Evolutionary conservation across 2,113 vertebrate species (phyloP).

Genomic region (Colistium nudipinnis): DNA sequence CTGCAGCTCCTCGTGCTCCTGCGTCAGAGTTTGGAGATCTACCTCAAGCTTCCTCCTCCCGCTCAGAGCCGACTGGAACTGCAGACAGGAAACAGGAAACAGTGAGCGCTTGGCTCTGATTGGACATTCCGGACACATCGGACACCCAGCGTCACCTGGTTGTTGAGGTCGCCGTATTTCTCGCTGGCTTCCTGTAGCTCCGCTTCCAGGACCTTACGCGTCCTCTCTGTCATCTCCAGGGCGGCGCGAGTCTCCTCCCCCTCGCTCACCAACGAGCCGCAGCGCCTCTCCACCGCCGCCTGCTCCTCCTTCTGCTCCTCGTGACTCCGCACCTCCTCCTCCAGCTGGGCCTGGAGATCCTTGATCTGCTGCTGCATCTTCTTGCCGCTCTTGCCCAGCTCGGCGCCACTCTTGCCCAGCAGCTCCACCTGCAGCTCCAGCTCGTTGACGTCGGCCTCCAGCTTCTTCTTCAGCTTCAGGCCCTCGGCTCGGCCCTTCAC

Average conservation of each 20-base stretch:
- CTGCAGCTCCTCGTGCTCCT: conserved; percentile 83
- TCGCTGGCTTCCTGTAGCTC: conserved; percentile 79
- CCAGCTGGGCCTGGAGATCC: conserved; percentile 83
- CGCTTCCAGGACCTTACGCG: conserved; percentile 77
- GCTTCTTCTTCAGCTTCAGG: conserved; percentile 81
- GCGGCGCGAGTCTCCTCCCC: conserved; percentile 65
- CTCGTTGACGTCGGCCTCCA: conserved; percentile 77
- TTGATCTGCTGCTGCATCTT: conserved; percentile 84
- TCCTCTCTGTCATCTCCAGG: conserved; percentile 76
- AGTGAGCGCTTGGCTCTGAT: no score
- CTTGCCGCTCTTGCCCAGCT: conserved; percentile 80
- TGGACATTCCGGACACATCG: no score
- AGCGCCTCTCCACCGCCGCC: conserved; percentile 77
- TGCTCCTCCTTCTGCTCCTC: conserved; percentile 80
- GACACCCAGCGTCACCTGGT: conserved; percentile 70
- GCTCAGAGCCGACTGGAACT: conserved; percentile 78
- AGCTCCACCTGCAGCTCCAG: conserved; percentile 82
- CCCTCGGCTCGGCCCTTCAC: conserved; percentile 77
- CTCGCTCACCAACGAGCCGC: conserved; percentile 70
- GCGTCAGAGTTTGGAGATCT: conserved; percentile 81
- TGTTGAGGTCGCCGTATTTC: conserved; percentile 80
- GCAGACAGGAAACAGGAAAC: conserved; percentile 14
- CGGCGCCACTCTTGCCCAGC: conserved; percentile 78
- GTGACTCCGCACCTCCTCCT: conserved; percentile 77
- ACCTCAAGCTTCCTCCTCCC: conserved; percentile 82